A percentile compares a stretch with the other conserved stretches of the same genome.
Evolutionary conservation across 2,797 vertebrate species (phyloP).

Genomic region (Gadopsis marmoratus): DNA sequence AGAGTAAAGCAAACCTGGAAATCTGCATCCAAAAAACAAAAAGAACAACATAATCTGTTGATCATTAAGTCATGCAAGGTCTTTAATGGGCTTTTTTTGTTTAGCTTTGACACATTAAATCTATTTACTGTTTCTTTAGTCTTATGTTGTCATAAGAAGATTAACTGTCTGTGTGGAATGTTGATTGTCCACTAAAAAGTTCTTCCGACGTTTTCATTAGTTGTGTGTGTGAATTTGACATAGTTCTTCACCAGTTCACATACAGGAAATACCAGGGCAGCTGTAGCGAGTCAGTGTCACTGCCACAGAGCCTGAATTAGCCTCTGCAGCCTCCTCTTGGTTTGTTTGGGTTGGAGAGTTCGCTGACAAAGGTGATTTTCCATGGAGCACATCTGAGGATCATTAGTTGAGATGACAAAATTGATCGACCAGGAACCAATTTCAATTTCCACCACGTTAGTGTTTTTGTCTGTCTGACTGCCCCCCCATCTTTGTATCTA

Average conservation of each 20-base stretch:
- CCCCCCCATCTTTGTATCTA: background rate
- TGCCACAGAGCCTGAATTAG: slow-evolving; percentile 50
- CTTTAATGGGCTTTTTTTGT: background rate
- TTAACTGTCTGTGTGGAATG: background rate
- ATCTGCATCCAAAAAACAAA: background rate
- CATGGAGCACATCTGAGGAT: slow-evolving; percentile 51
- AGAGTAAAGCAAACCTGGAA: background rate
- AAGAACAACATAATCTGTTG: background rate
- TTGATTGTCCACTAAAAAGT: background rate
- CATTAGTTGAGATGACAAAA: slow-evolving; percentile 38
- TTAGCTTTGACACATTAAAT: background rate
- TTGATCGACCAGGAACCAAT: slow-evolving; percentile 26
- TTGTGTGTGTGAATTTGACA: slow-evolving; percentile 54
- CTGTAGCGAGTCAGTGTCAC: slow-evolving; percentile 55
- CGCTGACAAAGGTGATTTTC: slow-evolving; percentile 48
- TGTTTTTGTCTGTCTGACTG: slow-evolving; percentile 21
- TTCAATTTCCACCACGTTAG: slow-evolving; percentile 20
- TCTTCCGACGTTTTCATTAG: slow-evolving; percentile 34
- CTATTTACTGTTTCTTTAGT: background rate
- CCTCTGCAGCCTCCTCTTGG: slow-evolving; percentile 29
- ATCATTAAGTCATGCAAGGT: too few species aligned
- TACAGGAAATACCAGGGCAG: slow-evolving; percentile 82
- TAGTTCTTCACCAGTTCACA: slow-evolving; percentile 62
- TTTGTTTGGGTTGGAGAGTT: slow-evolving; percentile 39
- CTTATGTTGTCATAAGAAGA: background rate